These are phyloP conservation scores for Agrypnia vestita DNA, from an alignment of 1,140 invertebrate species.

Conservation along the genomic window DNA sequence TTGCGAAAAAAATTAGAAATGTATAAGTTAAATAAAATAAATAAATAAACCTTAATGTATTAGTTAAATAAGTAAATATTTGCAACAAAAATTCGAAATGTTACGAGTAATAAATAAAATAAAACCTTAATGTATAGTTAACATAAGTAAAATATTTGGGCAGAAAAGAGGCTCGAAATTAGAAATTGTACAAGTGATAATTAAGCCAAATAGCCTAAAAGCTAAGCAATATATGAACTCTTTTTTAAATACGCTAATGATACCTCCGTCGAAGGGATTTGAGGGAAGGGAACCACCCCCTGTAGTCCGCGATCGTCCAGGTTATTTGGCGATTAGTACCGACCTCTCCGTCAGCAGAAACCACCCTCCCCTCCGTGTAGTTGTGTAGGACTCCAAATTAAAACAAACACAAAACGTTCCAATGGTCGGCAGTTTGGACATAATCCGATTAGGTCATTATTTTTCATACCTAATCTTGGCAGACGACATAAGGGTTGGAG, in stretches of 20 bases:
- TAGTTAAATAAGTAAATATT: no score
- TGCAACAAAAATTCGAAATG: no score
- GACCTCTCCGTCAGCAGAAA: no score
- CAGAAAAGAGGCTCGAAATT: no score
- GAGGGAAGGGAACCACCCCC: not conserved
- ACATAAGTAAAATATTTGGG: no score
- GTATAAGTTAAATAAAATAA: no score
- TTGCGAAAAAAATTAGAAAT: no score
- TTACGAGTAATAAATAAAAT: no score
- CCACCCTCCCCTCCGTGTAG: not conserved
- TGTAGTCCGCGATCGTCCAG: constrained; percentile 22
- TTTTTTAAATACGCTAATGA: not conserved
- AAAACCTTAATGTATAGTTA: no score
- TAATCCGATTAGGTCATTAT: constrained; percentile 44
- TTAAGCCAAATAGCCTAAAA: no score
- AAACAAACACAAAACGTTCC: constrained; percentile 40
- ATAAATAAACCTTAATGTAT: no score
- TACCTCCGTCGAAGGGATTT: not conserved
- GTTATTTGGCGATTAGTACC: constrained; percentile 35
- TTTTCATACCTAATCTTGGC: constrained; percentile 22
- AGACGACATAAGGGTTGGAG: constrained; percentile 21
- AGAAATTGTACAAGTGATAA: no score
- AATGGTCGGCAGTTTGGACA: constrained; percentile 20
- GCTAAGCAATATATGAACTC: not conserved
- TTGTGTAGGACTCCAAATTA: constrained; percentile 39